Conservation (phyloP, 2,888 invertebrate genomes). For the Odontomyia ornata region DNA sequence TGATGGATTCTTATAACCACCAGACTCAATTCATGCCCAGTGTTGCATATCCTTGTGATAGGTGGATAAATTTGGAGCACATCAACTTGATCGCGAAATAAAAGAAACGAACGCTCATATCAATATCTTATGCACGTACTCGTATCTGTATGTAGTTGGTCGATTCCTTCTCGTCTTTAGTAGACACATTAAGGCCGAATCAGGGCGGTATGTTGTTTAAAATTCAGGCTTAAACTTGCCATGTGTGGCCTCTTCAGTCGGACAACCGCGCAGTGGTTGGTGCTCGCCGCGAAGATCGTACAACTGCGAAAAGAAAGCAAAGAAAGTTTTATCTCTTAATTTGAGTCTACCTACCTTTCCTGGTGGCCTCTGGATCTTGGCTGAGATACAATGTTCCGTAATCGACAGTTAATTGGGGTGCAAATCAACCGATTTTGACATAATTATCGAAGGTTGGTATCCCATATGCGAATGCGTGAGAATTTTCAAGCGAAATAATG, state of each 20-base stretch:
- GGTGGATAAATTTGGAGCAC: too few species aligned
- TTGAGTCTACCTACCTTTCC: slow-evolving; percentile 23
- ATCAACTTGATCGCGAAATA: too few species aligned
- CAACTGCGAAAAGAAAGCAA: slow-evolving; percentile 29
- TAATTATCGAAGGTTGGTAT: slow-evolving; percentile 20
- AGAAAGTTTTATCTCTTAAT: slow-evolving; percentile 41
- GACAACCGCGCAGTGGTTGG: background rate
- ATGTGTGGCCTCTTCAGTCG: slow-evolving; percentile 24
- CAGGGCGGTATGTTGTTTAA: slow-evolving; percentile 11
- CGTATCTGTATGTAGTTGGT: too few species aligned
- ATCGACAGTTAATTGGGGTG: slow-evolving; percentile 20
- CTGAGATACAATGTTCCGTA: background rate
- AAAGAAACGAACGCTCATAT: slow-evolving; percentile 9
- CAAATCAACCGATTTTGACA: slow-evolving; percentile 21
- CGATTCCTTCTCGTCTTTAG: slow-evolving; percentile 22
- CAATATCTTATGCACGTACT: too few species aligned
- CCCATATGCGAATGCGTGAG: background rate
- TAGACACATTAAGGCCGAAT: slow-evolving; percentile 8
- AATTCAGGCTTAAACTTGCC: slow-evolving; percentile 6
- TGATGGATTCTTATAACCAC: too few species aligned
- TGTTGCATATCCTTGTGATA: too few species aligned
- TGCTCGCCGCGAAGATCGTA: background rate
- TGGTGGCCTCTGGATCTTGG: slow-evolving; percentile 29
- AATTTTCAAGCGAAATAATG: background rate
- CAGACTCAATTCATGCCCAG: too few species aligned